A percentile compares a stretch with the other conserved stretches of the same genome.
Conservation (phyloP, 1,140 invertebrate genomes). For the Drosophila nannoptera region DNA sequence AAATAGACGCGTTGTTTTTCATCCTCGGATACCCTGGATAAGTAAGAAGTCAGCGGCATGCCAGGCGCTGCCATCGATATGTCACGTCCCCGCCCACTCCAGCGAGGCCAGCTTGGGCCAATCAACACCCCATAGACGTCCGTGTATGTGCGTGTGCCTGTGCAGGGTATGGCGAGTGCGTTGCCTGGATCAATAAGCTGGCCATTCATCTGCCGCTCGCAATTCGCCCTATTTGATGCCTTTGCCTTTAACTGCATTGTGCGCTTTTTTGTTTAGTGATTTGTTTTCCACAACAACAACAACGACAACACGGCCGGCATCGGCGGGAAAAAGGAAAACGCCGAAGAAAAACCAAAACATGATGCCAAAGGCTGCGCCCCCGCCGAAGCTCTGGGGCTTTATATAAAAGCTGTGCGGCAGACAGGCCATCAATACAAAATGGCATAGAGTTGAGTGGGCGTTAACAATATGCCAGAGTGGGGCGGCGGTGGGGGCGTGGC, state of each 20-base stretch:
- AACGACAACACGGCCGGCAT: conserved; percentile 25
- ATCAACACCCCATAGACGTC: not conserved
- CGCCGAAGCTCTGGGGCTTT: conserved; percentile 65
- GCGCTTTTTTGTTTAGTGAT: conserved; percentile 73
- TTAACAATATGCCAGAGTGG: conserved; percentile 63
- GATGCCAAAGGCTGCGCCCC: conserved; percentile 70
- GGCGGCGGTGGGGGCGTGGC: not conserved
- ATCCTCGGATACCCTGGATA: not conserved
- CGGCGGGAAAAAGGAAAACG: conserved; percentile 41
- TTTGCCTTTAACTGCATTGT: conserved; percentile 68
- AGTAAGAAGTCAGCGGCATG: not conserved
- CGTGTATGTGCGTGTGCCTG: too few species aligned
- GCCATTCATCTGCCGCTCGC: conserved; percentile 27
- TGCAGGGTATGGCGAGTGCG: conserved; percentile 31
- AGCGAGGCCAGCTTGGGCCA: not conserved
- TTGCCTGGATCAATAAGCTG: conserved; percentile 16
- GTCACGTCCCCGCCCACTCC: not conserved
- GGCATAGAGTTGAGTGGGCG: conserved; percentile 76
- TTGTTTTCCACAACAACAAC: conserved; percentile 58
- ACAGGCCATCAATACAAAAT: conserved; percentile 77
- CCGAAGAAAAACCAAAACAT: conserved; percentile 56
- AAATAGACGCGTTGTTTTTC: conserved; percentile 57
- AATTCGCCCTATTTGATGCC: conserved; percentile 49
- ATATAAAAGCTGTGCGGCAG: conserved; percentile 77
- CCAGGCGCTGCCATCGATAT: not conserved